Base-by-base conservation (phyloP, 2,888 invertebrate genomes). In the Sesia apiformis region DNA sequence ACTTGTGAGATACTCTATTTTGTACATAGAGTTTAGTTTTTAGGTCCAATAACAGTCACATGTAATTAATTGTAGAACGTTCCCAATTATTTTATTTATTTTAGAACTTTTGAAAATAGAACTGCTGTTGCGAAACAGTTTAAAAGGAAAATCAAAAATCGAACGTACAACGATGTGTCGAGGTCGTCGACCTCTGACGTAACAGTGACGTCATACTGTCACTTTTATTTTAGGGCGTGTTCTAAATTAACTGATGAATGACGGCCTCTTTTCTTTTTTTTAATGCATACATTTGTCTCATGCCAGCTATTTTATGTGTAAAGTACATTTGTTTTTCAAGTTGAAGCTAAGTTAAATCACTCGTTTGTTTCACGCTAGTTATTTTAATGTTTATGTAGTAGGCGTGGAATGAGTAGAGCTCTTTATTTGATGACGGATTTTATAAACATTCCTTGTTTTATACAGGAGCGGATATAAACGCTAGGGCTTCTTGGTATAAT, bases 201-300 rank as follows among this genome's bases (percentile, higher is more conserved):
- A 70, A 72, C 54, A 6, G 59, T 76, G 78, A 81, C 82, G 81
- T 81, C 77, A 73, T 64, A 68, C 67, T 78, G 77, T 82, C 81
- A 81, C 82, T 82, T 82, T 83, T 83, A 76, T 82, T 82, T 77
- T 77, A 75, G 78, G 74, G 73, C 71, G 65, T 66, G 72, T 63
- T 63, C 70, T 63, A 71, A 73, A 66, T 63, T 63, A 64, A 63
- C 58, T 60, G 67, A 63, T 53, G 56, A 59, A 55, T 63, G 63
- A 61, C 61, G 58, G 56, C 56, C 49, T 49, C 49, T 39, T 42
- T 46, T 46, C 39, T 53, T 53, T 53, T 43, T 63, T 56, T 55
- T 58, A 55, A 42, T 57, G 23, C 23, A 23, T 23, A 23, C 23
- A 23, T 23, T 23, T 23, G 23, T 23, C 23, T 23, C 23, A 23